A percentile compares a stretch with the other conserved stretches of the same genome.
phyloP scores from a whole-genome alignment of 2,888 invertebrate species.

The Dasypolia templi region DNA sequence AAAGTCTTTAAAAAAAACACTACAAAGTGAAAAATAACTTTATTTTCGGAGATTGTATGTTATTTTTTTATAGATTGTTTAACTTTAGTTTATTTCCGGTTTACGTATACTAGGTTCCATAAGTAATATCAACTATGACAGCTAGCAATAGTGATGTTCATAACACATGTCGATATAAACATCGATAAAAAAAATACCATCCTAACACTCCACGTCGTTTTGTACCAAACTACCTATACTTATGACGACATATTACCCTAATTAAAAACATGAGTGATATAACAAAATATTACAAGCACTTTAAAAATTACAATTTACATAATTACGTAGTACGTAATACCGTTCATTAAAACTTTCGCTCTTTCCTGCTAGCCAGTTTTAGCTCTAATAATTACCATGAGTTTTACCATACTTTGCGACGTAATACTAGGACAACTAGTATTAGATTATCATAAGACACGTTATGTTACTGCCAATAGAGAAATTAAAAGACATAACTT shows the following conservation, averaged over 20 bases:
- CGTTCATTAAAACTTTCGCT: constrained; percentile 46
- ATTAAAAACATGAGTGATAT: not conserved
- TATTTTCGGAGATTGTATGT: no score
- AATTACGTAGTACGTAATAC: constrained; percentile 19
- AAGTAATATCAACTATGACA: constrained; percentile 15
- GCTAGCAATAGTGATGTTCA: constrained; percentile 35
- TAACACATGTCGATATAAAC: not conserved
- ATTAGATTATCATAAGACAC: constrained; percentile 11
- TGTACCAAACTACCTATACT: not conserved
- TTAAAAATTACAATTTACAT: constrained; percentile 15
- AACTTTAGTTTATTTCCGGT: not conserved
- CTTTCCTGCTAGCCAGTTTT: constrained; percentile 2
- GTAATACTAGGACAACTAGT: constrained; percentile 20
- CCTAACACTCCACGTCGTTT: not conserved
- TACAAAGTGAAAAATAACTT: no score
- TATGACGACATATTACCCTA: not conserved
- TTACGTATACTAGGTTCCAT: not conserved
- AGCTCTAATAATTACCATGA: constrained; percentile 21
- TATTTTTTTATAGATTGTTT: no score
- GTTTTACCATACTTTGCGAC: constrained; percentile 23
- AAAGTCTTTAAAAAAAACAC: no score
- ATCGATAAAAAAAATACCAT: constrained; percentile 8
- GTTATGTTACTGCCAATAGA: constrained; percentile 3
- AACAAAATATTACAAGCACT: constrained; percentile 10
- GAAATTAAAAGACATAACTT: constrained; percentile 28